Conservation (phyloP, 2,113 vertebrate genomes). For the Malurus melanocephalus region DNA sequence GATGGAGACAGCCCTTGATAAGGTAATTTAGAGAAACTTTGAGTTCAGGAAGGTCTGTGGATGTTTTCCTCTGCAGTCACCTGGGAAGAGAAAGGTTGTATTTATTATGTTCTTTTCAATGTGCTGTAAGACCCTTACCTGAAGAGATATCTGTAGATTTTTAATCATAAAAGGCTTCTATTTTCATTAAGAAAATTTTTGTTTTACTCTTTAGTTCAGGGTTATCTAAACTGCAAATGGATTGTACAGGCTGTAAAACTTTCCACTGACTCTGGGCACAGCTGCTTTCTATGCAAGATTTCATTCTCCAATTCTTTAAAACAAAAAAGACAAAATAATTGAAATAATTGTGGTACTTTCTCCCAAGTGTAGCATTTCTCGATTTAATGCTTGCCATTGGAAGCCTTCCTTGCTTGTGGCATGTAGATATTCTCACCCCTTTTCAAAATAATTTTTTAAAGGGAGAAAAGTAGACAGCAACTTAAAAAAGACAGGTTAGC, state of each 20-base stretch:
- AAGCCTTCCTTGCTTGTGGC: not conserved
- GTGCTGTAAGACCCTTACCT: not conserved
- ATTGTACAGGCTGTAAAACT: not conserved
- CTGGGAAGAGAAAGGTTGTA: not conserved
- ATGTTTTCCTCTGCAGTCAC: not conserved
- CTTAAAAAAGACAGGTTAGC: not conserved
- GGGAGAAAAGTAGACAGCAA: not conserved
- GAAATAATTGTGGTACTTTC: not conserved
- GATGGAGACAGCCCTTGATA: constrained; percentile 82
- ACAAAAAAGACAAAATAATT: not conserved
- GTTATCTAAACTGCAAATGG: not conserved
- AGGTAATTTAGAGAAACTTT: constrained; percentile 77
- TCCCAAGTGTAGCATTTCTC: not conserved
- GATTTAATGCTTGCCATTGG: not conserved
- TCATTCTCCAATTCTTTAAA: not conserved
- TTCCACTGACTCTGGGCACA: not conserved
- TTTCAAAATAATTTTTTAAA: not conserved
- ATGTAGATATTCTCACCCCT: not conserved
- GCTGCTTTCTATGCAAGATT: not conserved
- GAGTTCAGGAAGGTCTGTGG: not conserved
- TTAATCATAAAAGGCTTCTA: not conserved
- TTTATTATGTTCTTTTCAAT: not conserved
- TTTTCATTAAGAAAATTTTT: not conserved
- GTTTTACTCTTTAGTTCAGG: not conserved
- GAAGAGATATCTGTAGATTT: not conserved